phyloP scores from a whole-genome alignment of 2,888 invertebrate species.

The Phrixothrix hirtus region DNA sequence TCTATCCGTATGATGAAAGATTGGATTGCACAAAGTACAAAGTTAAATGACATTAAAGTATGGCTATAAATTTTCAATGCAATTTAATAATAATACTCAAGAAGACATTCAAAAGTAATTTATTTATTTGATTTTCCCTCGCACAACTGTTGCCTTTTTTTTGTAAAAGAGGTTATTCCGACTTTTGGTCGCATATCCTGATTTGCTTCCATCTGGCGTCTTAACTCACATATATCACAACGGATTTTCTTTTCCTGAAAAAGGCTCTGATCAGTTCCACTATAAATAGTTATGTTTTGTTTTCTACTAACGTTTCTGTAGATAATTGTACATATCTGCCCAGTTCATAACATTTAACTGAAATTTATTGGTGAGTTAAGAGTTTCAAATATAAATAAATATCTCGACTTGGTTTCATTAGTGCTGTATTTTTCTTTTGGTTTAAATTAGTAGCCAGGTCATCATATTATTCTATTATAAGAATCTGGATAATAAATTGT shows the following conservation, averaged over 20 bases:
- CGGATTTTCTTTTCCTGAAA: conserved; percentile 31
- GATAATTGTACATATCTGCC: too few species aligned
- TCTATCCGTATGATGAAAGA: conserved; percentile 13
- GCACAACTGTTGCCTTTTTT: conserved; percentile 42
- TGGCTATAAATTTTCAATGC: conserved; percentile 21
- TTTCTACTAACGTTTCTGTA: too few species aligned
- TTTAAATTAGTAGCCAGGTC: too few species aligned
- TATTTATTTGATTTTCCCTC: conserved; percentile 51
- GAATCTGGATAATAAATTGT: too few species aligned
- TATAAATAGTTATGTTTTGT: conserved; percentile 2
- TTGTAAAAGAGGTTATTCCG: conserved; percentile 34
- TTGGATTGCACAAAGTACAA: too few species aligned
- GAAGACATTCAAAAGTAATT: conserved; percentile 41
- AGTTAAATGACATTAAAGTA: too few species aligned
- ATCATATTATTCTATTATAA: too few species aligned
- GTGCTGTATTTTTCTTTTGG: too few species aligned
- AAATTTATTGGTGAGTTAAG: too few species aligned
- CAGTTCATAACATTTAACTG: too few species aligned
- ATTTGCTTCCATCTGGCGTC: conserved; percentile 43
- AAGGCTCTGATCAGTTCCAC: conserved; percentile 18
- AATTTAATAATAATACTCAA: conserved; percentile 27
- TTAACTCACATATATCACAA: conserved; percentile 42
- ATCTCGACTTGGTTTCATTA: too few species aligned
- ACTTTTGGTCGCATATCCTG: conserved; percentile 47
- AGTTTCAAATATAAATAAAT: too few species aligned